Evolutionary conservation across 2,888 invertebrate species (phyloP).

Genomic region (Brachynemurus nebulosus): DNA sequence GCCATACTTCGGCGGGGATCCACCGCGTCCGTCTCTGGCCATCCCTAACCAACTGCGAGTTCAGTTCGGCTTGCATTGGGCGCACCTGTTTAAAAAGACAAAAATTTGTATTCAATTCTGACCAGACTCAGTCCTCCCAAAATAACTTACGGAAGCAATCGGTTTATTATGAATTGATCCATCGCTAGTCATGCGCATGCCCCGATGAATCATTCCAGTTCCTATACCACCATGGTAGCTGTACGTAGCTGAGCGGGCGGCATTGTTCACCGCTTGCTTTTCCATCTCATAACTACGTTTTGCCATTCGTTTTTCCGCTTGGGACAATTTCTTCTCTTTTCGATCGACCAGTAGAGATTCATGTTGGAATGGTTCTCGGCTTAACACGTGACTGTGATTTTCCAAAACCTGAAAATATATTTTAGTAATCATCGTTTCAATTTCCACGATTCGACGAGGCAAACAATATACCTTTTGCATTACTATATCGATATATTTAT

Average conservation of each 20-base stretch:
- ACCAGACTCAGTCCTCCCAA: not conserved
- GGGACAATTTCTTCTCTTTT: constrained; percentile 87
- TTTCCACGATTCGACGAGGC: not conserved
- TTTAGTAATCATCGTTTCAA: not conserved
- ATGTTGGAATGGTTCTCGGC: constrained; percentile 86
- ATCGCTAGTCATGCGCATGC: constrained; percentile 14
- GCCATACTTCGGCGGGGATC: constrained; percentile 86
- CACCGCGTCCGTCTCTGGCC: constrained; percentile 35
- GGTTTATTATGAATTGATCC: constrained; percentile 42
- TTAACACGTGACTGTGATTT: constrained; percentile 45
- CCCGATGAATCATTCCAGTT: constrained; percentile 4
- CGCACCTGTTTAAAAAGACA: constrained; percentile 37
- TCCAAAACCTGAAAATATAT: constrained; percentile 34
- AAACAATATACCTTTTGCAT: constrained; percentile 48
- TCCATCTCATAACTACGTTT: constrained; percentile 89
- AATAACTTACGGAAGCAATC: constrained; percentile 42
- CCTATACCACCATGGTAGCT: constrained; percentile 27
- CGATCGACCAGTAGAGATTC: constrained; percentile 88
- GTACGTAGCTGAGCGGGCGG: constrained; percentile 36
- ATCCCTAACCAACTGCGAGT: constrained; percentile 22
- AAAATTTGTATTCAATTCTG: not conserved
- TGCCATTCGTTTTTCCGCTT: constrained; percentile 84
- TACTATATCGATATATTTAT: constrained; percentile 68
- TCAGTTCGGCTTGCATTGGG: constrained; percentile 60
- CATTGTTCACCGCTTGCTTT: constrained; percentile 65